These are phyloP conservation scores for Brachionus rubens DNA, from an alignment of 1,140 invertebrate genomes.

Conservation along the genomic window DNA sequence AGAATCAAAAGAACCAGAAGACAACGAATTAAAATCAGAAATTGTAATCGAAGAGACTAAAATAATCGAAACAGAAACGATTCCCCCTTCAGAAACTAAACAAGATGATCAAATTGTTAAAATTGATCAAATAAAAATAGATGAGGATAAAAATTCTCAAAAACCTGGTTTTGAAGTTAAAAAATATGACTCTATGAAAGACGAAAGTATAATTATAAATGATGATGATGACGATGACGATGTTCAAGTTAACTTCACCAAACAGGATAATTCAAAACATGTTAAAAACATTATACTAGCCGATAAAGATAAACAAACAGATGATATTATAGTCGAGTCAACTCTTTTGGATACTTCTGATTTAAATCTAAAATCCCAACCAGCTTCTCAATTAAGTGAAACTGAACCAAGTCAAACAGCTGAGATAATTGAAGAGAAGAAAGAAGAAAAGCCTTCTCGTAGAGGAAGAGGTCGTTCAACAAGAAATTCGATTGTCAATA, in stretches of 20 bases:
- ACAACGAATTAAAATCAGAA: too few species aligned
- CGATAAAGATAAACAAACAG: neutral
- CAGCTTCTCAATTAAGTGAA: neutral
- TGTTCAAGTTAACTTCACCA: neutral
- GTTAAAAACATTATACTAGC: neutral
- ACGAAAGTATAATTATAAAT: conserved; percentile 26
- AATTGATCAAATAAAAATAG: neutral
- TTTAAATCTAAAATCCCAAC: neutral
- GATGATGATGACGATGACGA: conserved; percentile 7
- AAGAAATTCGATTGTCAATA: neutral
- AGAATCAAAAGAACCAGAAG: too few species aligned
- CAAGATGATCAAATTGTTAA: neutral
- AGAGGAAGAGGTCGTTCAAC: neutral
- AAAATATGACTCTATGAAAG: conserved; percentile 12
- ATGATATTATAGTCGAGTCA: conserved; percentile 15
- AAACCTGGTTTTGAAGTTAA: neutral
- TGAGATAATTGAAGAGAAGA: neutral
- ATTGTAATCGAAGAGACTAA: too few species aligned
- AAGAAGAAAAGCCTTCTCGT: neutral
- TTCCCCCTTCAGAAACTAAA: too few species aligned
- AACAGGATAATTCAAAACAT: too few species aligned
- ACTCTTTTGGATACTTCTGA: neutral
- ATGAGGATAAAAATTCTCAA: neutral
- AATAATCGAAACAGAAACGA: too few species aligned
- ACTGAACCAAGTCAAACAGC: neutral